These are phyloP conservation scores for Hirtodrosophila trivittata DNA, from an alignment of 2,888 invertebrate species.

Conservation along the genomic window DNA sequence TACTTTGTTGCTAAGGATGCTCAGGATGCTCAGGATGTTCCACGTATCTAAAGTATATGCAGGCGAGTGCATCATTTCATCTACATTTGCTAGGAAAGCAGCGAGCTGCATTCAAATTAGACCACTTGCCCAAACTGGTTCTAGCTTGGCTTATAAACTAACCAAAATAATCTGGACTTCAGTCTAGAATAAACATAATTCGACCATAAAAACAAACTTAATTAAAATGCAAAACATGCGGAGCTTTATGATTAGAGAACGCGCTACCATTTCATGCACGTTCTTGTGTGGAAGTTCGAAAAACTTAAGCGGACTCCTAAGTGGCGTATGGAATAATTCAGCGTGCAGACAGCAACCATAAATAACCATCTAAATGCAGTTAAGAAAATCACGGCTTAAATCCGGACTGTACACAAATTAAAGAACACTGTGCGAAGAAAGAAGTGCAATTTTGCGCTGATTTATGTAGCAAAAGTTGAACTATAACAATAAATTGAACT, in stretches of 20 bases:
- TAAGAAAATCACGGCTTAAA: conserved; percentile 11
- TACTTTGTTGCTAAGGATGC: no score
- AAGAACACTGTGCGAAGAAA: no score
- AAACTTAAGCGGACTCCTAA: conserved; percentile 25
- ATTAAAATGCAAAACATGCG: conserved; percentile 65
- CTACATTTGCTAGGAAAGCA: not conserved
- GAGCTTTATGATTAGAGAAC: conserved; percentile 63
- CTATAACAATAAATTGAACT: no score
- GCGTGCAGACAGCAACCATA: conserved; percentile 34
- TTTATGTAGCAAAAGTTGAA: no score
- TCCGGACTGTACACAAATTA: no score
- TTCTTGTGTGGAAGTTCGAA: conserved; percentile 39
- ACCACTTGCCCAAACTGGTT: not conserved
- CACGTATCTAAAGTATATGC: no score
- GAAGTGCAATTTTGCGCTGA: no score
- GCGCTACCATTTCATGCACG: conserved; percentile 65
- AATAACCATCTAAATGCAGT: conserved; percentile 39
- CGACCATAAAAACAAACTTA: conserved; percentile 21
- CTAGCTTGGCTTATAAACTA: not conserved
- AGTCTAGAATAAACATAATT: conserved; percentile 7
- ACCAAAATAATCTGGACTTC: no score
- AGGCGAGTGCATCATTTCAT: conserved; percentile 21
- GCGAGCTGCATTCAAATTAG: conserved; percentile 13
- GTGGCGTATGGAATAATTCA: conserved; percentile 57
- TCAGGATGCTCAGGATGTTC: no score